Percentiles rank a stretch among this genome's conserved stretches.
Conservation (phyloP, 2,888 invertebrate genomes). For the Dynastes maya region DNA sequence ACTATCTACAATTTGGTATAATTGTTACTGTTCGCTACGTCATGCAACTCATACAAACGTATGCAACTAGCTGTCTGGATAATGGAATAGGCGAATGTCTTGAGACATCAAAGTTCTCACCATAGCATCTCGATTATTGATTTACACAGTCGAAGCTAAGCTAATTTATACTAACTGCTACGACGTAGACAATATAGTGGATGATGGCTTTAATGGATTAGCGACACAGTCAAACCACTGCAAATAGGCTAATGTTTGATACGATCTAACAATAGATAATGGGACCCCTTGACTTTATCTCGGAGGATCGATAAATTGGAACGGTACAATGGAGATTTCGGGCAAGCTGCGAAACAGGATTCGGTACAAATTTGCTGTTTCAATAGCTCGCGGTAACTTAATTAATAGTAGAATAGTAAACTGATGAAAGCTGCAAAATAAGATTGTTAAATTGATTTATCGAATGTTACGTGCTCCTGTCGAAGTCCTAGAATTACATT, state of each 20-base stretch:
- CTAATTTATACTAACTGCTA: slow-evolving; percentile 6
- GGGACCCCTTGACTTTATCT: background rate
- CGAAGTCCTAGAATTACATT: too few species aligned
- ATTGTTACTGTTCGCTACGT: too few species aligned
- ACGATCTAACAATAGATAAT: slow-evolving; percentile 10
- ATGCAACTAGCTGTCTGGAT: background rate
- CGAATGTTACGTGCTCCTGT: too few species aligned
- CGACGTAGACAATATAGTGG: slow-evolving; percentile 4
- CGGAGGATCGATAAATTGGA: background rate
- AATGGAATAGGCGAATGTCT: background rate
- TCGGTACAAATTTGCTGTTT: too few species aligned
- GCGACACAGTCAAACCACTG: slow-evolving; percentile 6
- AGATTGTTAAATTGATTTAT: too few species aligned
- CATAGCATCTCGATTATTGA: slow-evolving; percentile 7
- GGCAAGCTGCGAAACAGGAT: too few species aligned
- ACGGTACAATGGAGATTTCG: background rate
- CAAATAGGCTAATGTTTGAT: slow-evolving; percentile 13
- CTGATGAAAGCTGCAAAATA: too few species aligned
- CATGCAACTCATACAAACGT: too few species aligned
- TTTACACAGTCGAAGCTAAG: background rate
- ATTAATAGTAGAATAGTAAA: too few species aligned
- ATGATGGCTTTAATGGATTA: slow-evolving; percentile 32
- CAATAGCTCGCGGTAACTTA: too few species aligned
- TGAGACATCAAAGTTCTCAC: background rate
- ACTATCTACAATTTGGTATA: too few species aligned